Evolutionary conservation across 1,140 invertebrate species (phyloP), one percentile per base, ranked within the genome.

Genomic region (Megalopta genalis): DNA sequence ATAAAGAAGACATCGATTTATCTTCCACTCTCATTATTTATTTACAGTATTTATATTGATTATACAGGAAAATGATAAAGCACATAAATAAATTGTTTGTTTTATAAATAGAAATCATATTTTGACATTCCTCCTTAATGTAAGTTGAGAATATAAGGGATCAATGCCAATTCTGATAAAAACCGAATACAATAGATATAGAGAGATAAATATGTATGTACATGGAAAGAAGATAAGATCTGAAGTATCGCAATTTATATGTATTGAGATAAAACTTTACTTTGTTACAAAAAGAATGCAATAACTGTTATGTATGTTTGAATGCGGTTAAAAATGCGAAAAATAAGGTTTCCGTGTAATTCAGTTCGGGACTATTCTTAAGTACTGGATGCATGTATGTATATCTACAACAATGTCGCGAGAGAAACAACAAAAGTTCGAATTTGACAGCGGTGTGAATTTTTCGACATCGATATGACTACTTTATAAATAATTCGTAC

Each of bases 281-380:
- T 72, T 57, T 70, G 52, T 10, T 1, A 1, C 39, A 21, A 64
- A 64, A 42, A n/a, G n/a, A 57, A 0, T 27, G 18, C 12, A 12
- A 1, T 2, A 27, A 37, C 10, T 23, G 4, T 46, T 27, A 2
- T 2, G 3, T 6, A 25, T 21, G 0, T 37, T 21, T 2, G 5
- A 37, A 42, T 6, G 27, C 46, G 14, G 1, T 49, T 60, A 3
- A 5, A 69, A 62, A 71, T 27, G 21, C 9, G 21, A 39, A 63
- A 77, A 27, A 6, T 32, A 54, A 37, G 32, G n/a, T 60, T 42
- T 39, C 46, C 63, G 71, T 71, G 60, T 77, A 54, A 42, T 64
- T 39, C 60, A 25, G n/a, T n/a, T 77, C 32, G 21, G 6, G 68
- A 72, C 68, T 71, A 64, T 77, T 77, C 46, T 72, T 54, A 54